Evolutionary conservation across 2,113 vertebrate genomes (phyloP), one percentile per base, ranked within the genome.

Genomic region (Formicarius rufipectus): DNA sequence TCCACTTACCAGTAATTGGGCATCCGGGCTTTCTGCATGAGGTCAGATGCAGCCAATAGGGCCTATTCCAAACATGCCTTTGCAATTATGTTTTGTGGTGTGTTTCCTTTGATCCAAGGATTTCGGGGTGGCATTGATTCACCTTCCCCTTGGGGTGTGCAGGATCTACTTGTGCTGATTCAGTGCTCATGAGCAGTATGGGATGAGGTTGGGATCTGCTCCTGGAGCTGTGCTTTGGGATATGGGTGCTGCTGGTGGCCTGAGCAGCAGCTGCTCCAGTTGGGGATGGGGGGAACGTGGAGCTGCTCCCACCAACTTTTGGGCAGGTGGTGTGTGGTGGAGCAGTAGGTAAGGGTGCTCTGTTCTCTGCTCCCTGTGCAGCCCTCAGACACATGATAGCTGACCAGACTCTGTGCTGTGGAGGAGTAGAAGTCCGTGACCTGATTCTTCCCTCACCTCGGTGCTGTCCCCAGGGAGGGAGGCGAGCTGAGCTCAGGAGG

Each of bases 1-100:
- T 91, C 92, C 63, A 92, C 56, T 97, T 94, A 82, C 72, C 56
- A 47, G 90, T 93, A 94, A 94, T 95, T 95, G 94, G 95, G 85
- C 72, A 89, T 86, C 79, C 73, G 21, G 95, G 76, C 88, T 95
- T 92, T 94, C 93, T 67, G 87, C 89, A 87, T 95, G 94, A 95
- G 96, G 93, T 96, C 94, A 95, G 93, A 86, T 59, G 92, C 83
- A 92, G 94, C 86, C 90, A 92, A 2, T 64, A 58, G 90, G 75
- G 78, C 82, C 94, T 75, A 45, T 88, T 97, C 93, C 80, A 40
- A 96, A 80, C 76, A 75, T 91, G 90, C 85, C 90, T 63, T 1
- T 7, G 37, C 88, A 80, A 13, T 95, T 95, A 40, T 67, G 64
- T 71, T 86, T 71, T 40, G 90, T 44, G 79, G 47, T 52, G 76